A percentile compares a stretch with the other conserved stretches of the same genome.
These are phyloP conservation scores for Macaria liturata DNA, from an alignment of 2,888 invertebrate species.

Conservation along the genomic window DNA sequence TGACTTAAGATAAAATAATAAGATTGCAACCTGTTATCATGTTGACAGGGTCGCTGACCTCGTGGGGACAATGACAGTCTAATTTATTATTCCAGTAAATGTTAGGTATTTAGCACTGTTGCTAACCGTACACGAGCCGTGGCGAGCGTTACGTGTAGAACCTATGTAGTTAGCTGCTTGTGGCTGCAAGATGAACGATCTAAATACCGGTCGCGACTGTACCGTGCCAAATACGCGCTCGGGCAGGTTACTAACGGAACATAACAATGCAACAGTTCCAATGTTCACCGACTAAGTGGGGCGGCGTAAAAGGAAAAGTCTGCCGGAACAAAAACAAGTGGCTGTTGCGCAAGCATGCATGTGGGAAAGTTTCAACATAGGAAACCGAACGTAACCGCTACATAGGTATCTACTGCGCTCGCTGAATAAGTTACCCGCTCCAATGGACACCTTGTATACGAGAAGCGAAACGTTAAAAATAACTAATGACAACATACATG, in stretches of 20 bases:
- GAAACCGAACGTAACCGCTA: constrained; percentile 63
- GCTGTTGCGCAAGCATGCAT: constrained; percentile 74
- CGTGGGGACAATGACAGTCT: constrained; percentile 10
- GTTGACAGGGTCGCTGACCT: constrained; percentile 8
- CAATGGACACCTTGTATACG: constrained; percentile 43
- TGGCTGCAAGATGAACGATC: constrained; percentile 27
- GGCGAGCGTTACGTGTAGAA: constrained; percentile 16
- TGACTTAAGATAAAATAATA: too few species aligned
- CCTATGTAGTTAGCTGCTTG: constrained; percentile 5
- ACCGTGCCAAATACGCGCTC: constrained; percentile 42
- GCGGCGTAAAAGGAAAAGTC: constrained; percentile 72
- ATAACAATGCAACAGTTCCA: constrained; percentile 56
- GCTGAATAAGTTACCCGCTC: constrained; percentile 63
- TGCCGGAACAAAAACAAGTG: constrained; percentile 75
- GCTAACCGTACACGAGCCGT: constrained; percentile 18
- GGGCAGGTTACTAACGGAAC: constrained; percentile 53
- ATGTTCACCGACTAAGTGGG: constrained; percentile 52
- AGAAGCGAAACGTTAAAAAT: constrained; percentile 73
- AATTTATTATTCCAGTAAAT: neutral
- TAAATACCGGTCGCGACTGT: constrained; percentile 31
- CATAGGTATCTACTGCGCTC: constrained; percentile 45
- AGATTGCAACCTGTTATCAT: too few species aligned
- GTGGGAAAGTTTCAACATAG: constrained; percentile 77
- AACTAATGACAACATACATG: constrained; percentile 80
- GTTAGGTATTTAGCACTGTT: neutral